Conservation (phyloP, 2,113 vertebrate genomes). For the Alosa alosa region DNA sequence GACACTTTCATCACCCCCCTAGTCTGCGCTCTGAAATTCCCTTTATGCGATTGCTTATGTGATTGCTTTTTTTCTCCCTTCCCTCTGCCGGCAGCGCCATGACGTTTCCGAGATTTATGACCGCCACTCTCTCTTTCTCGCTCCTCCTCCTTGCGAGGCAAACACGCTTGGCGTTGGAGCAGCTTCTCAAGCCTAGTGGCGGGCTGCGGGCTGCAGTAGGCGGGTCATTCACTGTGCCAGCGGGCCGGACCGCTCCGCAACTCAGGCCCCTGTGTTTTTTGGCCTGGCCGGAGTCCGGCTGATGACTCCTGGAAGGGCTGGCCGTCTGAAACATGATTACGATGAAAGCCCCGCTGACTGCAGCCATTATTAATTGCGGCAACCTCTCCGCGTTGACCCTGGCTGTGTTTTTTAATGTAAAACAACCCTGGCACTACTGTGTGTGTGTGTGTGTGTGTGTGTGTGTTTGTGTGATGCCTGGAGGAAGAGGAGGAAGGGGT, state of each 20-base stretch:
- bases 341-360: conserved; percentile 22
- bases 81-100: conserved; percentile 2
- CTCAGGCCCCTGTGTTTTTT: background rate
- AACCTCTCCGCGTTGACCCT: conserved; percentile 16
- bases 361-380: conserved; percentile 22
- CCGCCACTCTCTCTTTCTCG: background rate
- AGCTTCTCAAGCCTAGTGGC: background rate
- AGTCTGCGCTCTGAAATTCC: background rate
- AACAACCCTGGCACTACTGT: background rate
- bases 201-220: conserved; percentile 5
- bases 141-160: background rate
- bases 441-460: background rate
- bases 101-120: conserved; percentile 23
- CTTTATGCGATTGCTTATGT: conserved; percentile 13
- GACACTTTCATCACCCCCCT: background rate
- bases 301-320: conserved; percentile 10
- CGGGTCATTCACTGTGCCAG: background rate
- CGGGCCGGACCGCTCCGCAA: background rate
- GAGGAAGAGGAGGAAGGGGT: background rate
- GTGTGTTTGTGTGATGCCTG: background rate
- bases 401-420: conserved; percentile 22
- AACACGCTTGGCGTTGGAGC: background rate
- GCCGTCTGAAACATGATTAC: conserved; percentile 21
- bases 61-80: background rate
- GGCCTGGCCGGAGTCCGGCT: background rate